Base-by-base conservation (phyloP, 53 echinoderm and acorn worm genomes). In the Luidia sarsii region DNA sequence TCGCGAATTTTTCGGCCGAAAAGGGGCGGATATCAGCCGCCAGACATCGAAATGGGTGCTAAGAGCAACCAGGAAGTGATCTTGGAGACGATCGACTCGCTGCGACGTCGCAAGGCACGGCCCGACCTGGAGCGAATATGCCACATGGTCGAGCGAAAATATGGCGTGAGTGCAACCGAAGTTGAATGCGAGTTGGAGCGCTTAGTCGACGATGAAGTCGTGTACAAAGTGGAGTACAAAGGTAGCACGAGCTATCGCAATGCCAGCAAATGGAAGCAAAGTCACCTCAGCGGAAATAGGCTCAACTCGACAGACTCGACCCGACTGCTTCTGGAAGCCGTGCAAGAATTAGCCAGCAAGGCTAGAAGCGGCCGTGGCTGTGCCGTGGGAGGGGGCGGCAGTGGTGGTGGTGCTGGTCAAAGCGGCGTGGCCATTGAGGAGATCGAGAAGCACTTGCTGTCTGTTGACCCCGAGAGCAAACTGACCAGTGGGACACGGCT, bases 91-190 rank as follows among this genome's bases (percentile, higher is more conserved):
- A 95, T 95, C 41, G 96, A 95, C 86, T 89, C 92, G 49, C 81
- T 95, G 34, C 90, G 95, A 19, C 68, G 83, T 49, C 92, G 95
- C 11, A 95, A 95, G 83, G 95, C 95, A 49, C 92, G 95, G 36
- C 95, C 95, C 38, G 95, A 92, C 72, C 83, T 92, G 39, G 95
- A 95, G 90, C 92, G 95, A 92, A 95, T 95, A 75, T 95, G 88
- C 75, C 95, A 95, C 92, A 95, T 93, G 95, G 88, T 95, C 33
- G 68, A 95, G 79, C 90, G 95, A 19, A 87, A 88, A 80, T 72
- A 89, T 86, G 95, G 95, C 66, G 82, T 92, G 57, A 84, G 72
- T 71, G 64, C 72, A 48, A 80, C 66, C 27, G 90, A 92, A 87
- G 90, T 92, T 43, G 86, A 88, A 62, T 56, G 57, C 32, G 95